A percentile compares a stretch with the other conserved stretches of the same genome.
Conservation (phyloP, 1,140 invertebrate species). For the Eumaeus atala region DNA sequence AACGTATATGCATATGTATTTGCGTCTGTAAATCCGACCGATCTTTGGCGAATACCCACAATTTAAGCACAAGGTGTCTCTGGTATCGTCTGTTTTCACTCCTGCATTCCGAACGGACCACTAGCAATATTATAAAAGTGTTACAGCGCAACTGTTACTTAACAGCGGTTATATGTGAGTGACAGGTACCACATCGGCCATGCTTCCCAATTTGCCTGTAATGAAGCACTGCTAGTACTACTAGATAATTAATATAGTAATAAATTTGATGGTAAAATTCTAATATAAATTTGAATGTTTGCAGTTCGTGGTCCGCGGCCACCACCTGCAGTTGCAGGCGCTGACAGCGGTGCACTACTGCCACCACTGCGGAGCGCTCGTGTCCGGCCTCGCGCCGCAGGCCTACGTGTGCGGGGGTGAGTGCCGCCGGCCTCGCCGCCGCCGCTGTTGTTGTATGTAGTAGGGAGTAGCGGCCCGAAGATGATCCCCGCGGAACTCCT, state of each 20-base stretch:
- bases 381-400: conserved; percentile 95
- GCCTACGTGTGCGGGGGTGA: conserved; percentile 92
- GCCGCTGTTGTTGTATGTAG: neutral
- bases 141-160: too few relatives aligned
- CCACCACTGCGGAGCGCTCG: conserved; percentile 92
- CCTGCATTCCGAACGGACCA: too few relatives aligned
- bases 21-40: too few relatives aligned
- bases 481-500: neutral
- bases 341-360: conserved; percentile 93
- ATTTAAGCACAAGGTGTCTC: too few relatives aligned
- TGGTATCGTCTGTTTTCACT: too few relatives aligned
- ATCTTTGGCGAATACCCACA: too few relatives aligned
- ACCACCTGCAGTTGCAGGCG: conserved; percentile 91
- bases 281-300: conserved; percentile 2
- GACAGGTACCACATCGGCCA: too few relatives aligned
- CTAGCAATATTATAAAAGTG: too few relatives aligned
- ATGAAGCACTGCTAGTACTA: neutral
- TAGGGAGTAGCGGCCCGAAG: neutral
- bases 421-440: conserved; percentile 22
- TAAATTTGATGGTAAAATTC: neutral
- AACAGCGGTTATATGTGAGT: too few relatives aligned
- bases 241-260: neutral
- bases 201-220: too few relatives aligned
- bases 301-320: conserved; percentile 87
- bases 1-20: too few relatives aligned